A percentile compares a stretch with the other conserved stretches of the same genome.
These are phyloP conservation scores for Tachypleus tridentatus DNA, from an alignment of 1,140 invertebrate species.

Conservation along the genomic window DNA sequence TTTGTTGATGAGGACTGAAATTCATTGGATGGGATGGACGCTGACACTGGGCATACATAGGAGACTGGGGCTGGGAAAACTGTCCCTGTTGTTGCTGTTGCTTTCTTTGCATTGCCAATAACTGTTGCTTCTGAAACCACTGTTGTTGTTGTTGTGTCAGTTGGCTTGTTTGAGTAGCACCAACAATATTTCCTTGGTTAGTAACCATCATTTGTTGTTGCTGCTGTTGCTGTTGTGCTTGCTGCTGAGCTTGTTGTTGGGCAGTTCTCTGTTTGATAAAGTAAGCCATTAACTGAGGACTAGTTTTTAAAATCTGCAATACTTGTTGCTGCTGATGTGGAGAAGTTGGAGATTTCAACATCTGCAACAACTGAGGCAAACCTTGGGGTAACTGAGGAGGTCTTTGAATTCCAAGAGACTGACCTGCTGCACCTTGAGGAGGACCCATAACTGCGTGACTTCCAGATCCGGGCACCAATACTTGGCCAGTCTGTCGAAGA, in stretches of 20 bases:
- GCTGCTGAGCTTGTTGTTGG: slow-evolving; percentile 30
- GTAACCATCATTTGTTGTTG: slow-evolving; percentile 30
- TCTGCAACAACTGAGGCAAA: slow-evolving; percentile 76
- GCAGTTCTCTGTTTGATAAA: slow-evolving; percentile 83
- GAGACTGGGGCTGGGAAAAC: slow-evolving; percentile 22
- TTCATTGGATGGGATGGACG: slow-evolving; percentile 23
- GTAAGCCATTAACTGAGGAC: slow-evolving; percentile 91
- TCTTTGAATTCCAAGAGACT: slow-evolving; percentile 12
- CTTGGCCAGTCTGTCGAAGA: neutral
- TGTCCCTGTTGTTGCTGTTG: slow-evolving; percentile 32
- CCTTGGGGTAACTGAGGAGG: slow-evolving; percentile 43
- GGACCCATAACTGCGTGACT: slow-evolving; percentile 11
- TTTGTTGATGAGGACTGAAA: slow-evolving; percentile 23
- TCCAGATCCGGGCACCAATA: no score
- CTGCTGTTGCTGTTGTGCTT: slow-evolving; percentile 33
- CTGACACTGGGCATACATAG: slow-evolving; percentile 20
- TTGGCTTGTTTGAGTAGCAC: slow-evolving; percentile 23
- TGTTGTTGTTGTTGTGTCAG: slow-evolving; percentile 26
- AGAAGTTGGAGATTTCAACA: slow-evolving; percentile 73
- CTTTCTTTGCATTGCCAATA: slow-evolving; percentile 40
- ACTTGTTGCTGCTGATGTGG: slow-evolving; percentile 89
- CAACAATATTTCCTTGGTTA: slow-evolving; percentile 14
- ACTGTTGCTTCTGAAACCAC: slow-evolving; percentile 25
- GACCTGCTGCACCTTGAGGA: slow-evolving; percentile 16
- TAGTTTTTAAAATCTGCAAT: slow-evolving; percentile 79